Base-by-base conservation (phyloP, 2,113 vertebrate species). In the Odontophorus gujanensis region DNA sequence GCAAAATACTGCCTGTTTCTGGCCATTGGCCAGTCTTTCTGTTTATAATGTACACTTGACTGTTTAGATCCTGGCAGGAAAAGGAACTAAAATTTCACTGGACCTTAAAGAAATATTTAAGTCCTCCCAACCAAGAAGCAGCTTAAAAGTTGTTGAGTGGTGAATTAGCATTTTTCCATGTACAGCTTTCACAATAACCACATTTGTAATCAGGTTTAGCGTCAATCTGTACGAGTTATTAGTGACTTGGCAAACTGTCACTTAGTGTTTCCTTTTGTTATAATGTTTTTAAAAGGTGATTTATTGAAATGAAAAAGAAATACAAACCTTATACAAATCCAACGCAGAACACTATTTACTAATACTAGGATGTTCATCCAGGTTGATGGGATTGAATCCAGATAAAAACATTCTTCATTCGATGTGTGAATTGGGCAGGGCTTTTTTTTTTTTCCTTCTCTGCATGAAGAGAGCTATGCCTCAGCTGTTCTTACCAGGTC, bases 121-220 rank as follows among this genome's bases (percentile, higher is more conserved):
- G 93, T 81, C 51, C 47, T 81, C 12, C 47, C 65, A 86, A 30
- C 34, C 24, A 75, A 69, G 76, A 94, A 97, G 92, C 82, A 81
- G 90, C 69, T 95, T 97, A 88, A 79, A 90, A 95, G 73, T 73
- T 94, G 87, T 2, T 53, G 82, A 71, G 55, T 22, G 45, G 72
- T 89, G 68, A 94, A 95, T 90, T 93, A 92, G 43, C 83, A 11
- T 91, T 95, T 95, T 91, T 93, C 57, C 65, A 26, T 11, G 13
- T 55, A 68, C 69, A 79, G 45, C 77, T 86, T 66, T 78, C 76
- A 69, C 75, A 95, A 81, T 87, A 92, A 90, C 83, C 65, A 88
- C 7, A 1, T 89, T 84, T 84, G 43, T 94, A 95, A 94, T 94
- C 82, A 94, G 91, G 90, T 95, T 94, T 89, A 92, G 58, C 11